Evolutionary conservation across 2,797 vertebrate genomes (phyloP).

Genomic region (Telmatherina bonti): DNA sequence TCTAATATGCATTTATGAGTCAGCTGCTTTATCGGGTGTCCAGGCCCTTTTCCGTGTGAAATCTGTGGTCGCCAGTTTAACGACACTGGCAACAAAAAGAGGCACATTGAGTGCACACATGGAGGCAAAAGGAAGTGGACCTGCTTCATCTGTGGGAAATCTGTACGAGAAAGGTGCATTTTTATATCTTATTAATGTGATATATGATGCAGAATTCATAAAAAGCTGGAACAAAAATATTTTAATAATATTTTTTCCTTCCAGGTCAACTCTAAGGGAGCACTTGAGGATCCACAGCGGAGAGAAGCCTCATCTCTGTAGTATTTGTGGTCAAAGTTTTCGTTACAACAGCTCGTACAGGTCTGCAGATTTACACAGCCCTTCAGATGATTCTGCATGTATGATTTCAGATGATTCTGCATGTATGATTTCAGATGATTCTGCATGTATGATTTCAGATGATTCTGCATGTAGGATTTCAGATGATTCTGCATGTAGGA

Average conservation of each 20-base stretch:
- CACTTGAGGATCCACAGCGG: slow-evolving; percentile 98
- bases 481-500: too few species aligned
- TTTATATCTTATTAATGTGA: background rate
- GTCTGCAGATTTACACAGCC: slow-evolving; percentile 60
- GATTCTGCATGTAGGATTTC: too few species aligned
- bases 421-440: too few species aligned
- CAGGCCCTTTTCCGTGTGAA: slow-evolving; percentile 97
- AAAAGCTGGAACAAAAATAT: background rate
- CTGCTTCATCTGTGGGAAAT: slow-evolving; percentile 96
- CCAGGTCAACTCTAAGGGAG: slow-evolving; percentile 94
- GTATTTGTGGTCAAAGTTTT: slow-evolving; percentile 98
- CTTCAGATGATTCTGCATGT: too few species aligned
- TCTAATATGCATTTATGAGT: background rate
- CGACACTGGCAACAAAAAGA: slow-evolving; percentile 95
- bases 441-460: too few species aligned
- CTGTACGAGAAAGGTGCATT: slow-evolving; percentile 93
- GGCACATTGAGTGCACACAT: slow-evolving; percentile 97
- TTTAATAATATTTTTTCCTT: background rate
- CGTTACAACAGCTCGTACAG: slow-evolving; percentile 98
- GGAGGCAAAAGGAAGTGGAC: slow-evolving; percentile 98
- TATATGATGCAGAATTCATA: too few species aligned
- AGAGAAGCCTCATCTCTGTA: slow-evolving; percentile 98
- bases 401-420: too few species aligned
- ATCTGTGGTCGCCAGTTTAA: slow-evolving; percentile 99
- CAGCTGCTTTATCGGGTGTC: background rate